Evolutionary conservation across 1,140 invertebrate species (phyloP), one percentile per base, ranked within the genome.

Genomic region (Magallana gigas): DNA sequence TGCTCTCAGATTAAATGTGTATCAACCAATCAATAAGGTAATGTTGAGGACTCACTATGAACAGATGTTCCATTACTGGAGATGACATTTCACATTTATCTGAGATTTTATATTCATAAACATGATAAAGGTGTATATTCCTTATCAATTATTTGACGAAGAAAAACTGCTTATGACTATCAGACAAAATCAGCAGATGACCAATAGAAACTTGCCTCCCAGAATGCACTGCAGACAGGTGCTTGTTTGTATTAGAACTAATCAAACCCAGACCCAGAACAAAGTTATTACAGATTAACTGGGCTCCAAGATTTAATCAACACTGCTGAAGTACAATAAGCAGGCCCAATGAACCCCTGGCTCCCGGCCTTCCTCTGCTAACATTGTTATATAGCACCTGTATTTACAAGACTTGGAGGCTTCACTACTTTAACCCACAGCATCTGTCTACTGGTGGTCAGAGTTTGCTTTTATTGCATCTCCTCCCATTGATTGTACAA

Each of bases 221-320:
- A 48, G 36, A 48, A 48, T 48, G 36, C 36, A 48, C 36, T 48
- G 36, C 36, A 71, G 68, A 29, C 68, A 76, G 68, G 68, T 76
- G 68, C 68, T 76, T 76, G 68, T 76, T 76, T 76, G 23, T 11
- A 76, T 76, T 76, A 76, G 18, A 76, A 23, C 23, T 76, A 76
- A 76, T 76, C 23, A 76, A 23, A 76, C 23, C 23, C 68, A 76
- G 68, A 76, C 68, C 14, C 60, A 12, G 14, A 16, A 11, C 60
- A 48, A 48, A 48, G 36, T 48, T 48, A 48, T 48, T 4, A 4
- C 36, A 16, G 60, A 62, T 62, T 62, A 62, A 62, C 8, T 18
- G 5, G 23, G 68, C 23, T 18, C 64, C 18, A 36, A 36, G 68
- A 76, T 76, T 76, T 76, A 76, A 76, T 76, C 36, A 76, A 76